Conservation (phyloP, 2,113 vertebrate species). For the Mastomys natalensis region DNA sequence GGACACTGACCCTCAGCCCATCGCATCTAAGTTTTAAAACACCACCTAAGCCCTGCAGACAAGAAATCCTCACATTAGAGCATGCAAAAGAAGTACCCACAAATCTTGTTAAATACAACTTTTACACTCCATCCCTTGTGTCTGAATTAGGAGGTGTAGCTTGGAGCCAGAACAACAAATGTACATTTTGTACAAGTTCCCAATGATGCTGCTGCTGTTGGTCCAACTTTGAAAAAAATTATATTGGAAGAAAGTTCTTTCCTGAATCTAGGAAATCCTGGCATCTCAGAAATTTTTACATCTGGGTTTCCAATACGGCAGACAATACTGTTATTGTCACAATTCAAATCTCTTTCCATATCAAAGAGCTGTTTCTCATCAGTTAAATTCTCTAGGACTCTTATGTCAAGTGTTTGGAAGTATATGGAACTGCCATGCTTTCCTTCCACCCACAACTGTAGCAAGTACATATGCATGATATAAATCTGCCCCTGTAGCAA, state of each 20-base stretch:
- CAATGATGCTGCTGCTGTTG: neutral
- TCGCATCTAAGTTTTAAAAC: neutral
- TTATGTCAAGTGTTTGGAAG: neutral
- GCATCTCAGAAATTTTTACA: neutral
- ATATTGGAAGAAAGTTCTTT: neutral
- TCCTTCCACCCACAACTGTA: neutral
- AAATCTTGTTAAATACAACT: neutral
- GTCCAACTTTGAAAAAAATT: neutral
- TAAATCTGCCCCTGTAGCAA: neutral
- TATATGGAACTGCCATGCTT: neutral
- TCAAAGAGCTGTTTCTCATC: neutral
- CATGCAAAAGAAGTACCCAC: neutral
- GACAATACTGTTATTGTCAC: neutral
- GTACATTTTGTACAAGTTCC: neutral
- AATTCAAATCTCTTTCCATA: neutral
- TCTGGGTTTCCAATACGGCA: neutral
- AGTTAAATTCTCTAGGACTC: neutral
- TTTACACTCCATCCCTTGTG: neutral
- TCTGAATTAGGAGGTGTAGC: neutral
- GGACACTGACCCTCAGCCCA: neutral
- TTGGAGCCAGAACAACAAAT: neutral
- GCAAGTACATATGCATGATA: neutral
- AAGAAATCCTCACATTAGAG: neutral
- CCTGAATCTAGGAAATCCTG: neutral
- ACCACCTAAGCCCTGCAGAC: neutral